These are phyloP conservation scores for Rhizomys pruinosus DNA, from an alignment of 2,113 vertebrate species.

Conservation along the genomic window DNA sequence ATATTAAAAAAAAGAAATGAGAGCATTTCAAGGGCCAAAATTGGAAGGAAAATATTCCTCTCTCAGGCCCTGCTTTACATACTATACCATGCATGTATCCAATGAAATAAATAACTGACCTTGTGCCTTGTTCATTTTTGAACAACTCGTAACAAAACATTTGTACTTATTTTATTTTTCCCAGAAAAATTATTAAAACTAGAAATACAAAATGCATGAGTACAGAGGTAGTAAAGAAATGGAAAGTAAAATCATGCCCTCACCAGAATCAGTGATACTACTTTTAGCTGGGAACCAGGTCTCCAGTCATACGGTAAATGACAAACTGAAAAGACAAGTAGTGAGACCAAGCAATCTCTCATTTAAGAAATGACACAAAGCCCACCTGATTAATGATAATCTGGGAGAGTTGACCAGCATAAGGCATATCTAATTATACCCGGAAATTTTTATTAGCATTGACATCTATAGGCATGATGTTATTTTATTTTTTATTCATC, in stretches of 20 bases:
- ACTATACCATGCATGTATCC: background rate
- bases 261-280: background rate
- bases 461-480: conserved; percentile 51
- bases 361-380: background rate
- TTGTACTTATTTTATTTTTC: conserved; percentile 36
- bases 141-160: background rate
- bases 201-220: conserved; percentile 16
- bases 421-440: conserved; percentile 53
- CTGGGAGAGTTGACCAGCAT: conserved; percentile 26
- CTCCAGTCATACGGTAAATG: background rate
- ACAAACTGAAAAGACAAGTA: background rate
- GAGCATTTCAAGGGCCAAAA: background rate
- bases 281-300: background rate
- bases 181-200: background rate
- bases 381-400: conserved; percentile 2
- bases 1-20: no score
- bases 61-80: background rate
- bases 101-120: background rate
- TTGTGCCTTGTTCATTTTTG: background rate
- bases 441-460: conserved; percentile 52
- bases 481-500: conserved; percentile 75
- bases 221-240: background rate
- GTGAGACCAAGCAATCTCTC: background rate
- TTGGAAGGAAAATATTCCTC: background rate
- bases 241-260: background rate